phyloP scores from a whole-genome alignment of 2,113 vertebrate species.

The Ahaetulla prasina region DNA sequence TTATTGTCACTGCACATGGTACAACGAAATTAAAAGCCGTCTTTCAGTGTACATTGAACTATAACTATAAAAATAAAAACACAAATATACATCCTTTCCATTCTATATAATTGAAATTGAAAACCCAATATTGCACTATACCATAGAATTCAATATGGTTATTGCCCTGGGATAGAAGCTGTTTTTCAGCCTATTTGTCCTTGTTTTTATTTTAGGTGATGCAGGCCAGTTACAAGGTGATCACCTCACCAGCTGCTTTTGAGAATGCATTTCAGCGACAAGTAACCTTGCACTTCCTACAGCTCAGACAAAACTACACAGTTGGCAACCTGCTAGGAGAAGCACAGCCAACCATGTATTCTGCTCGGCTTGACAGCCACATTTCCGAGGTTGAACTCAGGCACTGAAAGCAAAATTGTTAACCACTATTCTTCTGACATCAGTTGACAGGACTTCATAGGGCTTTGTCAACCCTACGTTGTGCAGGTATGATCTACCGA shows the following conservation, averaged over 20 bases:
- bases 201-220: neutral
- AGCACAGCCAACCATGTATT: neutral
- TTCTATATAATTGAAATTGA: too few species aligned
- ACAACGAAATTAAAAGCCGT: too few species aligned
- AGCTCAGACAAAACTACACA: neutral
- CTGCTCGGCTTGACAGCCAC: neutral
- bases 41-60: too few species aligned
- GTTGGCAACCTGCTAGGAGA: neutral
- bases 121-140: too few species aligned
- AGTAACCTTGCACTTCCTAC: neutral
- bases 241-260: neutral
- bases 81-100: too few species aligned
- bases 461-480: neutral
- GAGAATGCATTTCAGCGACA: neutral
- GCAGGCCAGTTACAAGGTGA: neutral
- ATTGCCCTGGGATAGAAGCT: too few species aligned
- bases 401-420: neutral
- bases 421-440: neutral
- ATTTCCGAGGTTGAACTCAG: neutral
- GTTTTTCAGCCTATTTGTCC: too few species aligned
- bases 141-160: too few species aligned
- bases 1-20: too few species aligned
- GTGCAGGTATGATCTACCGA: neutral
- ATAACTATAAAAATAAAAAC: too few species aligned
- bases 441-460: neutral